phyloP scores from a whole-genome alignment of 2,888 invertebrate genomes.

The Prosapia bicincta region DNA sequence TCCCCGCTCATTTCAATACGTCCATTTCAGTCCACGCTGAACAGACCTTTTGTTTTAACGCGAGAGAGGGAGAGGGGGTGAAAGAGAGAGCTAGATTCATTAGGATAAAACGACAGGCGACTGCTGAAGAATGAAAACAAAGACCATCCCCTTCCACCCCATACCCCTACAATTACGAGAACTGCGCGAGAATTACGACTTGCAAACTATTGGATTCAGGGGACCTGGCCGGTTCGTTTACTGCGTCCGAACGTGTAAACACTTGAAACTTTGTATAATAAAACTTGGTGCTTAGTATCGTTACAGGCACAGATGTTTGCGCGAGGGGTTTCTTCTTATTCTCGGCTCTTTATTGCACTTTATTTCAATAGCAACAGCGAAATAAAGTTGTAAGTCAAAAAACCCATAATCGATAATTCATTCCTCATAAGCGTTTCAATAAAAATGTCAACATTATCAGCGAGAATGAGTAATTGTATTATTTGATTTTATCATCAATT shows the following conservation, averaged over 20 bases:
- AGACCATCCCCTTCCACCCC: background rate
- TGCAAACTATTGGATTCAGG: background rate
- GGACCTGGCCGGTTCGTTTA: background rate
- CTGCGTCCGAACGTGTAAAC: background rate
- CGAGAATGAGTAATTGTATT: no score
- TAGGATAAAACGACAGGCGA: slow-evolving; percentile 28
- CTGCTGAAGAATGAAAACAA: slow-evolving; percentile 24
- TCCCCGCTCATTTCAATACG: slow-evolving; percentile 16
- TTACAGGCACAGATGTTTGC: no score
- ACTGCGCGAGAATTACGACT: background rate
- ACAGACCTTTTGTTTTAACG: slow-evolving; percentile 17
- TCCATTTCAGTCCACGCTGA: slow-evolving; percentile 26
- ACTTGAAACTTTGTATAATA: no score
- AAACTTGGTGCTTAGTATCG: no score
- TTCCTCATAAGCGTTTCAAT: no score
- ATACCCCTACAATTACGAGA: background rate
- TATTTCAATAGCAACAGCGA: no score
- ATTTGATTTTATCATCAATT: no score
- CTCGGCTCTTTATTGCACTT: no score
- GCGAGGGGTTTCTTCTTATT: no score
- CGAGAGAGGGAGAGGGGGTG: background rate
- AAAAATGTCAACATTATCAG: no score
- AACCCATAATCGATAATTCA: no score
- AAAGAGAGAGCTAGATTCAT: slow-evolving; percentile 13
- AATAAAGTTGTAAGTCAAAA: no score